Evolutionary conservation across 2,113 vertebrate species (phyloP).

Genomic region (Chaetodon auriga): DNA sequence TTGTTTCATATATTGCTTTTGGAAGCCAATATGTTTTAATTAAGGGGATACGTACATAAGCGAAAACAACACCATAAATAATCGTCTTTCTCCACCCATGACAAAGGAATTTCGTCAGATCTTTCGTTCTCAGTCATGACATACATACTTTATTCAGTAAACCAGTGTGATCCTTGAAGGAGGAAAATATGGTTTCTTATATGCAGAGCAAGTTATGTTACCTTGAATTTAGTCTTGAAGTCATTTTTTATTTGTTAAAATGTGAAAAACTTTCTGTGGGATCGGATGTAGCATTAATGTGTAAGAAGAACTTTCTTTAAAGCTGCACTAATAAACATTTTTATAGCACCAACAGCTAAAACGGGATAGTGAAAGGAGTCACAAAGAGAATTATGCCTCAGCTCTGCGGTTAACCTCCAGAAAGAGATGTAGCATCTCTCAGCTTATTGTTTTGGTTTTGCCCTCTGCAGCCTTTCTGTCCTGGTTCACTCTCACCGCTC

Average conservation of each 20-base stretch:
- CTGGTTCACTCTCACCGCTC: neutral
- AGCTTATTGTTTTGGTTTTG: neutral
- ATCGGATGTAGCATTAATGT: neutral
- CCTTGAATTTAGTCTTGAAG: neutral
- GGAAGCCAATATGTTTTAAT: slow-evolving; percentile 84
- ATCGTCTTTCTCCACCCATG: slow-evolving; percentile 76
- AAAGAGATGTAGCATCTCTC: neutral
- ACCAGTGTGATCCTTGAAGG: slow-evolving; percentile 37
- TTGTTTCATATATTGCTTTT: slow-evolving; percentile 83
- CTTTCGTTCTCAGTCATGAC: slow-evolving; percentile 58
- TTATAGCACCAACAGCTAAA: no score
- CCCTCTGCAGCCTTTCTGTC: neutral
- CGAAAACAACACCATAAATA: slow-evolving; percentile 84
- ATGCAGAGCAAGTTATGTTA: neutral
- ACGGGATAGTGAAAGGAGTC: no score
- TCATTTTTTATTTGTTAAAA: neutral
- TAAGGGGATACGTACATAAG: slow-evolving; percentile 77
- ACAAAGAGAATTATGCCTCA: neutral
- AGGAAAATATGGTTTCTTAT: slow-evolving; percentile 11
- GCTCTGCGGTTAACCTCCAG: neutral
- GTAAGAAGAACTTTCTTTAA: neutral
- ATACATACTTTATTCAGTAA: slow-evolving; percentile 68
- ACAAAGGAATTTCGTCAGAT: slow-evolving; percentile 80
- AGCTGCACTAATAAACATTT: neutral
- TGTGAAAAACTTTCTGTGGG: neutral